phyloP scores from a whole-genome alignment of 2,113 vertebrate species.

The Melanerpes formicivorus region DNA sequence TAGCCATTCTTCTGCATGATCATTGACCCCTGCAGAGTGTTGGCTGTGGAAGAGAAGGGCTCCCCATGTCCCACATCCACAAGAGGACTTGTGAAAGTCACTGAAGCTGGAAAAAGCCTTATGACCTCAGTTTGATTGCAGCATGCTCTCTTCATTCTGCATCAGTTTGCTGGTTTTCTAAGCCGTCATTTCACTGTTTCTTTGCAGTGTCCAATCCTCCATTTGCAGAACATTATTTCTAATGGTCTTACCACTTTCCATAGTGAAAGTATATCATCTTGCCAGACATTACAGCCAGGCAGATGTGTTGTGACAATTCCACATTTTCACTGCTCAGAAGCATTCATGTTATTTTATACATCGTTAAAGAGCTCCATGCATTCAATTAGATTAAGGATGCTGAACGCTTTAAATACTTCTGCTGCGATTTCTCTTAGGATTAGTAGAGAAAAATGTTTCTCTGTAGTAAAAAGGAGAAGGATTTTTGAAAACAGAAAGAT shows the following conservation, averaged over 20 bases:
- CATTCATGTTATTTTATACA: not conserved
- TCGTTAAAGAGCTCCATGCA: not conserved
- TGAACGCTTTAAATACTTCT: not conserved
- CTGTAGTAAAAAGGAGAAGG: not conserved
- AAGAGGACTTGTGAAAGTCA: not conserved
- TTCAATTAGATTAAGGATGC: not conserved
- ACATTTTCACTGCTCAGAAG: rapidly evolving
- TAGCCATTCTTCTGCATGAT: rapidly evolving
- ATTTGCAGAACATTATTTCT: not conserved
- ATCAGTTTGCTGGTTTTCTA: not conserved
- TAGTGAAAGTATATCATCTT: not conserved
- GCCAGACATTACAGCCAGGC: not conserved
- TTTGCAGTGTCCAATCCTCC: not conserved
- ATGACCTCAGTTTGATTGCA: not conserved
- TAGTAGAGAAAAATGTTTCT: not conserved
- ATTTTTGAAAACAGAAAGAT: not conserved
- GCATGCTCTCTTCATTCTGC: not conserved
- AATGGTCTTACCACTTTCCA: rapidly evolving
- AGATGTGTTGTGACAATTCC: not conserved
- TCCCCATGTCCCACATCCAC: too few species aligned
- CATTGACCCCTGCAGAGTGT: not conserved
- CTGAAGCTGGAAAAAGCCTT: not conserved
- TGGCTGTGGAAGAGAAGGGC: not conserved
- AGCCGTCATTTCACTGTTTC: not conserved
- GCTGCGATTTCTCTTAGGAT: not conserved